Conservation (phyloP, 2,797 vertebrate genomes). For the Mus minutoides region DNA sequence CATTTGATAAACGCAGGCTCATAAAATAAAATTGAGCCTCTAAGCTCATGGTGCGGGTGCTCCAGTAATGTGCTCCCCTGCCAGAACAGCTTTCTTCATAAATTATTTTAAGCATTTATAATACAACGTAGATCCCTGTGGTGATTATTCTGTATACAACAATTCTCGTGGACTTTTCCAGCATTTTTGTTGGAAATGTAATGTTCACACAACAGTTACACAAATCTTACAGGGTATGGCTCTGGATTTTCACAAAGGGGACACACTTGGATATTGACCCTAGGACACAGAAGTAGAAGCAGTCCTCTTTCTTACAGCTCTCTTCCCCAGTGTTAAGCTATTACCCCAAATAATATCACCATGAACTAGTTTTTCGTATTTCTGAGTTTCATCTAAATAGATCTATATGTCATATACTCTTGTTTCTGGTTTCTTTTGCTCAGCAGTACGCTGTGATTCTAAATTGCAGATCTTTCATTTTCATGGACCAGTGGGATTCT, state of each 20-base stretch:
- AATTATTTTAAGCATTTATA: conserved; percentile 36
- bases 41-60: not conserved
- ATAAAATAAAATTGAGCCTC: conserved; percentile 35
- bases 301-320: not conserved
- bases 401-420: not conserved
- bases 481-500: not conserved
- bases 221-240: not conserved
- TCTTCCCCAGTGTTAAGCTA: not conserved
- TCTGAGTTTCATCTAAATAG: not conserved
- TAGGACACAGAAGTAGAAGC: not conserved
- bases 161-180: conserved; percentile 8
- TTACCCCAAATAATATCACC: not conserved
- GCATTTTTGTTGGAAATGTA: conserved; percentile 15
- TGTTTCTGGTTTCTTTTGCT: not conserved
- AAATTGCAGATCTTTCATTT: not conserved
- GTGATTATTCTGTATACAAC: not conserved
- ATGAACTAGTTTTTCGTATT: not conserved
- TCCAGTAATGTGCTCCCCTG: not conserved
- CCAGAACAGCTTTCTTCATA: conserved; percentile 17
- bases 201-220: not conserved
- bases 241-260: conserved; percentile 24
- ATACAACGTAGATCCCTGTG: not conserved
- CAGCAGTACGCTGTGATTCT: not conserved
- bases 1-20: conserved; percentile 5
- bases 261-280: not conserved